phyloP scores from a whole-genome alignment of 2,797 vertebrate species.

The Artibeus jamaicensis region DNA sequence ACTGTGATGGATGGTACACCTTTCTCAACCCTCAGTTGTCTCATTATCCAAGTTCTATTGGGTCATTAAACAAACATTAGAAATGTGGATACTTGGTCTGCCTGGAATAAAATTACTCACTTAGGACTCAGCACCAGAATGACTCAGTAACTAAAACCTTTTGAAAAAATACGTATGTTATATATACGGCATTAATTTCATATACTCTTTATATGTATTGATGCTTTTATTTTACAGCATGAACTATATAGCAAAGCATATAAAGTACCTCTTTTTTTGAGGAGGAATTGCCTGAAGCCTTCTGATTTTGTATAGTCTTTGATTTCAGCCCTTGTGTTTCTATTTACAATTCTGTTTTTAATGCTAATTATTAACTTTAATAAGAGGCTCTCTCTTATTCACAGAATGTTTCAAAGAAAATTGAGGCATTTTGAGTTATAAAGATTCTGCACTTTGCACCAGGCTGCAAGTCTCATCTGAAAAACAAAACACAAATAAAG shows the following conservation, averaged over 20 bases:
- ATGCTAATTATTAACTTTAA: not conserved
- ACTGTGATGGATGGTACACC: not conserved
- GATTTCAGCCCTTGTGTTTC: not conserved
- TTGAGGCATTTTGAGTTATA: not conserved
- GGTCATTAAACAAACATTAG: conserved; percentile 51
- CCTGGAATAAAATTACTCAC: not conserved
- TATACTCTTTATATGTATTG: not conserved
- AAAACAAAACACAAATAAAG: not conserved
- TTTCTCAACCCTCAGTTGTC: not conserved
- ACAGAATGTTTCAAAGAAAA: not conserved
- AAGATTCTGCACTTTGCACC: not conserved
- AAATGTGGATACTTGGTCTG: not conserved
- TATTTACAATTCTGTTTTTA: not conserved
- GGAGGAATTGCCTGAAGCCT: not conserved
- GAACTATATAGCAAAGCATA: not conserved
- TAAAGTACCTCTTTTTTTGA: not conserved
- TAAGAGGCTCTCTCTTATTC: not conserved
- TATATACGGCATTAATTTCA: not conserved
- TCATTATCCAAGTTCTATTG: conserved; percentile 47
- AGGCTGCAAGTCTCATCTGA: not conserved
- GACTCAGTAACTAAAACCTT: not conserved
- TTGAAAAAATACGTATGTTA: not conserved
- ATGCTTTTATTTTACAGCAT: not conserved
- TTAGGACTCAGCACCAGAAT: not conserved
- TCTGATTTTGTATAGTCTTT: not conserved